Evolutionary conservation across 2,113 vertebrate genomes (phyloP), one percentile per base, ranked within the genome.

Genomic region (Oncorhynchus gorbuscha): DNA sequence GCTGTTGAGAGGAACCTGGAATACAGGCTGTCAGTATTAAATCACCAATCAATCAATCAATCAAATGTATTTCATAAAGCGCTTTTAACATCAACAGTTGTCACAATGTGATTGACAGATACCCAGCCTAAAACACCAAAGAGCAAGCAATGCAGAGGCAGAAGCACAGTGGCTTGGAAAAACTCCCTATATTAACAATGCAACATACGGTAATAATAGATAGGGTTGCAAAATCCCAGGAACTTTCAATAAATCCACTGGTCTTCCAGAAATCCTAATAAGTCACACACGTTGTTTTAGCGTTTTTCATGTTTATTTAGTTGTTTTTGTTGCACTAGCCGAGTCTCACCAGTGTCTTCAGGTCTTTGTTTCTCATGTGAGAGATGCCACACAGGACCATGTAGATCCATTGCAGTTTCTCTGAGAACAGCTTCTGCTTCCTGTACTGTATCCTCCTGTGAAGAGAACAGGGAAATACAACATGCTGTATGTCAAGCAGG

Each of bases 341-440:
- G 14, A 20, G 4, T 62, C 76, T 62, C 22, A 77, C 76, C 69
- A 67, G 13, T 16, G 24, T 77, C 59, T 72, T 72, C 4, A 77
- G 30, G 70, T 77, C 70, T 65, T 39, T 72, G 45, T 72, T 72
- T 35, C 70, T 71, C 76, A 72, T 77, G 61, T 77, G 59, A 20
- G 76, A 45, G 70, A 77, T 72, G 12, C 76, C 76, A 55, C 76
- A 77, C n/a, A 77, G 14, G 26, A 77, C 64, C 61, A 49, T 65
- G 62, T 77, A 72, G 16, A 77, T 55, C 69, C 76, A 77, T 45
- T 77, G 14, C 3, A 72, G 70, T 18, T 72, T 64, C 58, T 77
- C 76, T 3, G 39, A 26, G 24, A 77, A n/a, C 12, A 49, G 61
- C 59, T 51, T 32, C 70, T 72, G 58, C 26, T 77, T 77, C 61